Evolutionary conservation across 2,888 invertebrate species (phyloP).

Genomic region (Netelia melanura): DNA sequence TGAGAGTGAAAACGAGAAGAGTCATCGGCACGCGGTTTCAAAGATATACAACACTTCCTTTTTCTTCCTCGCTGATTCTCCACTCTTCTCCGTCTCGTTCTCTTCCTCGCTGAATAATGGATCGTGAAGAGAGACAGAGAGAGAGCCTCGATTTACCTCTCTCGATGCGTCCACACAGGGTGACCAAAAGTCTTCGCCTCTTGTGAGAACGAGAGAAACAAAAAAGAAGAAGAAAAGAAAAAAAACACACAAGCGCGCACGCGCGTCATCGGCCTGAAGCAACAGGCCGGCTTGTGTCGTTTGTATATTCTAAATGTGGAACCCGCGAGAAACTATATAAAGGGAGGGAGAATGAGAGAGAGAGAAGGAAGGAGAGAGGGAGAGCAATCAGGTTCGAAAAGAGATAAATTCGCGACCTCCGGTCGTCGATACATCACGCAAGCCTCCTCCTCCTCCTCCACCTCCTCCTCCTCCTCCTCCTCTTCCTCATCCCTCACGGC

Average conservation of each 20-base stretch:
- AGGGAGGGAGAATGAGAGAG: not conserved
- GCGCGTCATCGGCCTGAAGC: constrained; percentile 55
- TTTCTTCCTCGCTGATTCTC: constrained; percentile 9
- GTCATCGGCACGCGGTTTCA: constrained; percentile 37
- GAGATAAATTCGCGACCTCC: constrained; percentile 56
- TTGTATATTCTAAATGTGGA: constrained; percentile 66
- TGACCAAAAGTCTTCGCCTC: constrained; percentile 25
- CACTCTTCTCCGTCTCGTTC: constrained; percentile 11
- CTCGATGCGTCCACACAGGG: constrained; percentile 17
- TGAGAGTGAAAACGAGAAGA: constrained; percentile 37
- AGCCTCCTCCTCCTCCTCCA: not conserved
- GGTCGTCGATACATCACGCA: constrained; percentile 34
- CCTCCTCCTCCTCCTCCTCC: not conserved
- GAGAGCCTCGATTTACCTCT: constrained; percentile 48
- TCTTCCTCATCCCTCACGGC: not conserved
- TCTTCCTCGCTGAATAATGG: constrained; percentile 38
- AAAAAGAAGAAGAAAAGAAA: not conserved
- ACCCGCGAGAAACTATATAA: constrained; percentile 11
- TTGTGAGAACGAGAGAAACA: not conserved
- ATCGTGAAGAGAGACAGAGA: not conserved
- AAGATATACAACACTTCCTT: constrained; percentile 29
- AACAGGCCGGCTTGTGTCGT: constrained; percentile 55
- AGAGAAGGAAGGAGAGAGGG: not conserved
- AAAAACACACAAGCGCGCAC: constrained; percentile 29
- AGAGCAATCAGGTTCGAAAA: constrained; percentile 44